Conservation (phyloP, 2,797 vertebrate species). For the Phalloptychus januarius region DNA sequence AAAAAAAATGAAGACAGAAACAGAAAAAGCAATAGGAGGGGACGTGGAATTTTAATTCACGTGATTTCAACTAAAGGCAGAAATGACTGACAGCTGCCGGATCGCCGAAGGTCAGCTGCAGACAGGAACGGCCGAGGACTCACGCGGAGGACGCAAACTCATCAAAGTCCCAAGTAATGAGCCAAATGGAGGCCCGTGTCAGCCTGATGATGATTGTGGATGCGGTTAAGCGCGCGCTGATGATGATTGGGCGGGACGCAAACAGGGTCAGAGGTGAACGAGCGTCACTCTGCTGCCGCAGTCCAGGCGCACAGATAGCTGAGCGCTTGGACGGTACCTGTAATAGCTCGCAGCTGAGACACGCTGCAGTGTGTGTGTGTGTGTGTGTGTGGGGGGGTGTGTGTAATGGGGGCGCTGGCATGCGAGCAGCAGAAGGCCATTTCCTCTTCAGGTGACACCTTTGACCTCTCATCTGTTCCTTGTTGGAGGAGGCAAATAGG, state of each 20-base stretch:
- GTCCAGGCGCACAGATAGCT: conserved; percentile 40
- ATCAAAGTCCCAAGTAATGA: conserved; percentile 68
- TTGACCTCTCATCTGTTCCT: conserved; percentile 87
- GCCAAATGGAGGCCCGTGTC: conserved; percentile 66
- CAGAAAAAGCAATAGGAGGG: neutral
- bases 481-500: conserved; percentile 58
- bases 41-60: conserved; percentile 49
- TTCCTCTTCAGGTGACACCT: conserved; percentile 86
- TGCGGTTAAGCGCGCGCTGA: conserved; percentile 69
- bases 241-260: conserved; percentile 75
- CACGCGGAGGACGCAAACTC: conserved; percentile 26
- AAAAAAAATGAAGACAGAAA: neutral
- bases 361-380: conserved; percentile 8
- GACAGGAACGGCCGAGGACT: conserved; percentile 26
- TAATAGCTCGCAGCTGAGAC: conserved; percentile 86
- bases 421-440: conserved; percentile 79
- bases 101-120: conserved; percentile 42
- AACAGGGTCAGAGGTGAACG: conserved; percentile 70
- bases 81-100: conserved; percentile 75
- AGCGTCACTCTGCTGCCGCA: conserved; percentile 53
- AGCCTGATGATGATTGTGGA: conserved; percentile 80
- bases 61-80: conserved; percentile 47
- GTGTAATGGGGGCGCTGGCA: conserved; percentile 80
- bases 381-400: neutral
- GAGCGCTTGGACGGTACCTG: conserved; percentile 72